Percentiles rank a stretch among this genome's conserved stretches.
phyloP scores from a whole-genome alignment of 2,888 invertebrate species.

The Dolichopus griseipennis region DNA sequence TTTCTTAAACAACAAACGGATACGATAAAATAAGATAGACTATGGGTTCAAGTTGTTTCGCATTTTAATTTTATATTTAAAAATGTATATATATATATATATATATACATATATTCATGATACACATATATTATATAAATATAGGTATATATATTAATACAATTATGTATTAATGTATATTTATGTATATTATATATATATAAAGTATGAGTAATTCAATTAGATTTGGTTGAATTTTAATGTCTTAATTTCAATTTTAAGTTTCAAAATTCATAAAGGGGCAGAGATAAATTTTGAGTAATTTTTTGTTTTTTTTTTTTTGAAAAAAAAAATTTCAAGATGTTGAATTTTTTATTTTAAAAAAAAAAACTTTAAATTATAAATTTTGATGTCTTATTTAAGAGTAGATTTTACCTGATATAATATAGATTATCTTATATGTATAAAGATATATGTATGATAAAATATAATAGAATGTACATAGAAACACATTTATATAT shows the following conservation, averaged over 20 bases:
- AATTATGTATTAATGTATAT: too few species aligned
- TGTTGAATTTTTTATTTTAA: not conserved
- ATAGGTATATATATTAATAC: too few species aligned
- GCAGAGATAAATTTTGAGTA: not conserved
- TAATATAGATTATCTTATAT: too few species aligned
- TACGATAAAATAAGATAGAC: not conserved
- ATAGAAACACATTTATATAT: too few species aligned
- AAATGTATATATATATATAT: not conserved
- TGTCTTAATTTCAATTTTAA: not conserved
- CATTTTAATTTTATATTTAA: not conserved
- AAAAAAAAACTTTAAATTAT: too few species aligned
- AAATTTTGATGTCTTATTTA: too few species aligned
- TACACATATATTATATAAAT: not conserved
- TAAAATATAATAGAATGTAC: too few species aligned
- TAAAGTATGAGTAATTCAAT: not conserved
- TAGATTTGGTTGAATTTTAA: conserved; percentile 6
- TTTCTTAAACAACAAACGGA: not conserved
- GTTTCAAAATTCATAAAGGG: not conserved
- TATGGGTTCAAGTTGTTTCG: not conserved
- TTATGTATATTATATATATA: not conserved
- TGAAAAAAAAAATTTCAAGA: not conserved
- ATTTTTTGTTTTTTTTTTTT: not conserved
- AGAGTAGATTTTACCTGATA: too few species aligned
- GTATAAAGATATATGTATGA: too few species aligned
- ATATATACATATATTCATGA: not conserved